These are phyloP conservation scores for Andrena camellia DNA, from an alignment of 2,888 invertebrate species.

Conservation along the genomic window DNA sequence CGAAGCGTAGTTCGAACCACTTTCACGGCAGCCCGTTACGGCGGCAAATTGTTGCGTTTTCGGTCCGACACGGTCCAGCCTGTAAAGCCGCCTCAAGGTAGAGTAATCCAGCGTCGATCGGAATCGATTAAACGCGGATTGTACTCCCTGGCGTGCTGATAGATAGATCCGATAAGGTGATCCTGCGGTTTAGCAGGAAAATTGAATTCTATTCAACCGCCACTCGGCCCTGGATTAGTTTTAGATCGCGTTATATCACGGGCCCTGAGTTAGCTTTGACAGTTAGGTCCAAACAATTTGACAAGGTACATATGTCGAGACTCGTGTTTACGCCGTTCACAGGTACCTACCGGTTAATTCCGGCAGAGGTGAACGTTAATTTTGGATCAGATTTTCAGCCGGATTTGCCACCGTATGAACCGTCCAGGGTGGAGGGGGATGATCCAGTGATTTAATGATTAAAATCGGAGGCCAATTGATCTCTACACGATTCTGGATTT, in stretches of 20 bases:
- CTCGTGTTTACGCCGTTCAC: constrained; percentile 32
- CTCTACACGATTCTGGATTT: constrained; percentile 52
- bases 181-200: constrained; percentile 27
- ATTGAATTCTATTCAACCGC: constrained; percentile 47
- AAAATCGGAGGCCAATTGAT: constrained; percentile 44
- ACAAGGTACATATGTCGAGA: constrained; percentile 20
- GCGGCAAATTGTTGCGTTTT: neutral
- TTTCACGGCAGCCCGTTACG: neutral
- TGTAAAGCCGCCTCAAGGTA: neutral
- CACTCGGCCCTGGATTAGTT: constrained; percentile 34
- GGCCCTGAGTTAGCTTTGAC: constrained; percentile 31
- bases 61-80: neutral
- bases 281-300: neutral
- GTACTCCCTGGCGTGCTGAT: constrained; percentile 10
- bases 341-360: constrained; percentile 25
- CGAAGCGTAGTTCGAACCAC: neutral
- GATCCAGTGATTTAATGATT: constrained; percentile 59
- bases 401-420: constrained; percentile 22
- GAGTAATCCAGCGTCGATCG: constrained; percentile 25
- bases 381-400: constrained; percentile 54
- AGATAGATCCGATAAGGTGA: constrained; percentile 36
- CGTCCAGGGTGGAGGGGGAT: constrained; percentile 8
- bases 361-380: constrained; percentile 37
- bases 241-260: constrained; percentile 24
- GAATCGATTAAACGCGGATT: constrained; percentile 28